These are phyloP conservation scores for Hydrochoerus hydrochaeris DNA, from an alignment of 2,113 vertebrate genomes.

Conservation along the genomic window DNA sequence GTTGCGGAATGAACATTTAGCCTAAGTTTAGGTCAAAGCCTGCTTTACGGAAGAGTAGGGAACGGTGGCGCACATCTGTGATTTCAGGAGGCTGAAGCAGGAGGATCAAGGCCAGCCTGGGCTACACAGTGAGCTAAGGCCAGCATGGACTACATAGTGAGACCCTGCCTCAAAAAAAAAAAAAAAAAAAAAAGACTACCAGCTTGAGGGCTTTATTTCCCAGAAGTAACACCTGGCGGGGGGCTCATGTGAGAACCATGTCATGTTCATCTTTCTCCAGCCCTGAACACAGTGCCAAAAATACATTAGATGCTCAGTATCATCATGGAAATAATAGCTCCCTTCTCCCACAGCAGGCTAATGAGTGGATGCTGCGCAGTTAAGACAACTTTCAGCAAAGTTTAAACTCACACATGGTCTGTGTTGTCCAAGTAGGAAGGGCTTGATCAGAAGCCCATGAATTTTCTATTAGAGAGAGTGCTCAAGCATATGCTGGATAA, in stretches of 20 bases:
- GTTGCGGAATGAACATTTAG: neutral
- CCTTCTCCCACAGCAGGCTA: neutral
- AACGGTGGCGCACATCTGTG: neutral
- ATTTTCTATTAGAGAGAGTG: constrained; percentile 43
- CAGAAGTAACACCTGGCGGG: neutral
- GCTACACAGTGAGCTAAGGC: neutral
- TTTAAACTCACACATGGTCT: constrained; percentile 34
- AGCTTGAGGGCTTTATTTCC: neutral
- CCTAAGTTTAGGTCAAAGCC: neutral
- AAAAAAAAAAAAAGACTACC: neutral
- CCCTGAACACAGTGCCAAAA: neutral
- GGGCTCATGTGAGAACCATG: neutral
- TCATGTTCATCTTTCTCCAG: neutral
- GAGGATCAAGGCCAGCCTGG: neutral
- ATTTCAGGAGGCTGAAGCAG: neutral
- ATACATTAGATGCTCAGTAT: neutral
- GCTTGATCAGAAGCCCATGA: neutral
- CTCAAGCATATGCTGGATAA: neutral
- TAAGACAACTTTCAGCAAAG: constrained; percentile 19
- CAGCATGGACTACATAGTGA: neutral
- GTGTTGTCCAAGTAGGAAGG: constrained; percentile 41
- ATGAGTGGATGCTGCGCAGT: neutral
- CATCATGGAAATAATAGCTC: neutral
- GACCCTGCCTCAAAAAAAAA: neutral
- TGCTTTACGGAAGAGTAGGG: neutral